These are phyloP conservation scores for Callionymus lyra DNA, from an alignment of 2,113 vertebrate species.

Conservation along the genomic window DNA sequence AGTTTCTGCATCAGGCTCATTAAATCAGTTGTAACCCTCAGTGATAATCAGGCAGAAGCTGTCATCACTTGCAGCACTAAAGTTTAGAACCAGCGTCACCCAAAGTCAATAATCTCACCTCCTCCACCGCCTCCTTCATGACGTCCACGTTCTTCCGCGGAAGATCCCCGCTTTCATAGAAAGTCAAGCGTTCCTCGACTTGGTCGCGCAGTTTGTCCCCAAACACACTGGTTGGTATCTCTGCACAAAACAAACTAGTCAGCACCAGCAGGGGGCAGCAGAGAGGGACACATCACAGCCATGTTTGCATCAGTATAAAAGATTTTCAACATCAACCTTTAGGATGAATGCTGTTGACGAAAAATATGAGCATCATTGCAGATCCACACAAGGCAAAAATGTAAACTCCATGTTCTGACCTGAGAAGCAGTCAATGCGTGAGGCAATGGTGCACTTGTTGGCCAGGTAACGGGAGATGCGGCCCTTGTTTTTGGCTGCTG, in stretches of 20 bases:
- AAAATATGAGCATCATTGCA: conserved; percentile 91
- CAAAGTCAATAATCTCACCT: conserved; percentile 60
- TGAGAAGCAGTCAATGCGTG: conserved; percentile 92
- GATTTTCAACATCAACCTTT: conserved; percentile 77
- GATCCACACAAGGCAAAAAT: conserved; percentile 5
- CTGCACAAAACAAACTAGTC: conserved; percentile 43
- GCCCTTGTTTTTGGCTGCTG: conserved; percentile 92
- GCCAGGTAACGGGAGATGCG: conserved; percentile 96
- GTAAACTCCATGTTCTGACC: conserved; percentile 51
- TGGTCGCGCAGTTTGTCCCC: conserved; percentile 88
- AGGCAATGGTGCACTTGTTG: conserved; percentile 95
- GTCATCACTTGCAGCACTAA: conserved; percentile 79
- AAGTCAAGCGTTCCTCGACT: conserved; percentile 87
- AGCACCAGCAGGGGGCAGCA: rapidly evolving
- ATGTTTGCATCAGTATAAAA: conserved; percentile 72
- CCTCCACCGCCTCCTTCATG: conserved; percentile 83
- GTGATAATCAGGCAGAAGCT: conserved; percentile 54
- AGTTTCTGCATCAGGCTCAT: conserved; percentile 84
- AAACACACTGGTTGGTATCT: conserved; percentile 82
- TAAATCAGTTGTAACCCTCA: conserved; percentile 91
- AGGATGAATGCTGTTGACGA: conserved; percentile 92
- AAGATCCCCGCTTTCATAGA: conserved; percentile 84
- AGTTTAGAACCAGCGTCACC: background rate
- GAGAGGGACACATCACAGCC: too few species aligned
- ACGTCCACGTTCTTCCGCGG: conserved; percentile 90